phyloP scores from a whole-genome alignment of 2,888 invertebrate genomes.

The Drosophila multiciliata region DNA sequence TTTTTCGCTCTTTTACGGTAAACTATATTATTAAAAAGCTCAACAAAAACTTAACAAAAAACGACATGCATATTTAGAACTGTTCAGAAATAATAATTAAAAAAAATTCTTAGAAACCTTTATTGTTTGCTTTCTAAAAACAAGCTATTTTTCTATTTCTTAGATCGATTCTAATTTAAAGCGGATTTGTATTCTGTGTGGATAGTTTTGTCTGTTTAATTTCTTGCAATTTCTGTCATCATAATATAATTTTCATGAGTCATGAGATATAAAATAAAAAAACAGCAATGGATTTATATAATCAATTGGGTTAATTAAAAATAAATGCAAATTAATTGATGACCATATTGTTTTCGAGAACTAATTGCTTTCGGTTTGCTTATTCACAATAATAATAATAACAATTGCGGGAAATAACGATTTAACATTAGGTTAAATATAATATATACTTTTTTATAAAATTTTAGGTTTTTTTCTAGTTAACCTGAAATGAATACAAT shows the following conservation, averaged over 20 bases:
- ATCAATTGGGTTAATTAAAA: conserved; percentile 2
- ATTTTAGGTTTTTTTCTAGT: conserved; percentile 21
- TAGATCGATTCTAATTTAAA: background rate
- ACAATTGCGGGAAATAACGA: conserved; percentile 4
- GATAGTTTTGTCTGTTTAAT: background rate
- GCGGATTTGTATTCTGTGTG: background rate
- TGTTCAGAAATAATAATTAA: background rate
- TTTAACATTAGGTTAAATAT: conserved; percentile 9
- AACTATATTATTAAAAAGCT: background rate
- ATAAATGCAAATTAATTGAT: conserved; percentile 10
- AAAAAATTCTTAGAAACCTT: background rate
- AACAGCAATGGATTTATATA: background rate
- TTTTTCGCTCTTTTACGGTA: background rate
- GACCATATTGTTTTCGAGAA: conserved; percentile 5
- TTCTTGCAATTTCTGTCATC: conserved; percentile 1
- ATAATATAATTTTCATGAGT: conserved; percentile 29
- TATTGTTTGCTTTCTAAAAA: background rate
- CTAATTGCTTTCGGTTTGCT: conserved; percentile 22
- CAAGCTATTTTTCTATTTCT: background rate
- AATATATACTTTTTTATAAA: background rate
- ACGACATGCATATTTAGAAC: background rate
- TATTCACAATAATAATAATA: conserved; percentile 19
- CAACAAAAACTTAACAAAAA: background rate
- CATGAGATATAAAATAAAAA: background rate
- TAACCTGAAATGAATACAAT: conserved; percentile 32